phyloP scores from a whole-genome alignment of 2,888 invertebrate genomes.

The Cosmopolites sordidus region DNA sequence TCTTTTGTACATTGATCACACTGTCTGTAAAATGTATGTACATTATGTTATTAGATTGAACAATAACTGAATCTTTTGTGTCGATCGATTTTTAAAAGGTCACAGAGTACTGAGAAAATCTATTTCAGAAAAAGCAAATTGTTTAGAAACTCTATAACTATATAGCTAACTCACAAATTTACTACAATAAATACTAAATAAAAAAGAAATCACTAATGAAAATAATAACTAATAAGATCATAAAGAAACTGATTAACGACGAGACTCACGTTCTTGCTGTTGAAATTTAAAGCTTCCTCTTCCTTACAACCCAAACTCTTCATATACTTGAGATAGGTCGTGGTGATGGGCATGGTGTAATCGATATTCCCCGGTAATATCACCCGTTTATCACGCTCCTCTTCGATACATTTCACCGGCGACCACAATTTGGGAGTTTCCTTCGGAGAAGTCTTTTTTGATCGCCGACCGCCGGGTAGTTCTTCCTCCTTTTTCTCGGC shows the following conservation, averaged over 20 bases:
- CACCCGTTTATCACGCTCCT: constrained; percentile 33
- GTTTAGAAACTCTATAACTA: not conserved
- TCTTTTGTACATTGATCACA: too few relatives aligned
- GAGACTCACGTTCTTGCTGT: constrained; percentile 56
- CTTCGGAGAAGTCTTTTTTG: constrained; percentile 23
- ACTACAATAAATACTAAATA: not conserved
- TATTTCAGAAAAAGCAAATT: not conserved
- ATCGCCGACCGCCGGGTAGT: not conserved
- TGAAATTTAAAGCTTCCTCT: constrained; percentile 57
- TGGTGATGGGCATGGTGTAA: constrained; percentile 84
- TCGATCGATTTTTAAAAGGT: too few relatives aligned
- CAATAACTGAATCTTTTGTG: too few relatives aligned
- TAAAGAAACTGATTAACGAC: constrained; percentile 45
- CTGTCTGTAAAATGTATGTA: too few relatives aligned
- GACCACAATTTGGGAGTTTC: constrained; percentile 59
- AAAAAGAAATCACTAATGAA: constrained; percentile 28
- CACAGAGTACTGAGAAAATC: too few relatives aligned
- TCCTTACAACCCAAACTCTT: constrained; percentile 65
- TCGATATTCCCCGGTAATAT: constrained; percentile 58
- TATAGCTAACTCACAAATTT: not conserved
- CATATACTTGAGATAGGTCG: constrained; percentile 83
- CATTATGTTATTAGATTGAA: too few relatives aligned
- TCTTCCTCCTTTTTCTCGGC: constrained; percentile 22
- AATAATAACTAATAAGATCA: constrained; percentile 44
- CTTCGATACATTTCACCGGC: constrained; percentile 49